Conservation (phyloP, 2,113 vertebrate species). For the Orycteropus afer region DNA sequence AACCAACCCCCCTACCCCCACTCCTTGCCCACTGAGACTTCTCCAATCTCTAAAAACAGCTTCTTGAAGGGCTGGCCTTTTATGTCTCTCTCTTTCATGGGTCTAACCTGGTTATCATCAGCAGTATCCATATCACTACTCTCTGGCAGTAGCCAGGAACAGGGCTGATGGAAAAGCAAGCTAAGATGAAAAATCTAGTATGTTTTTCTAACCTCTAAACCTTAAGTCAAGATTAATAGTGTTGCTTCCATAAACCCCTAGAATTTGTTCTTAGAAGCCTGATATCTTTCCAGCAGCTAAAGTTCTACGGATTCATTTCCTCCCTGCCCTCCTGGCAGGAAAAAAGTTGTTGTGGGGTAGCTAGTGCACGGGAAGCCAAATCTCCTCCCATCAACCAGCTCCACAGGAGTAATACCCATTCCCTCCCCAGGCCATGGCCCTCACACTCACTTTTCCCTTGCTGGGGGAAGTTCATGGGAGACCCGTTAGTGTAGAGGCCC, state of each 20-base stretch:
- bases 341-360: neutral
- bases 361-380: neutral
- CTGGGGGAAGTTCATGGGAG: constrained; percentile 93
- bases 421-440: constrained; percentile 55
- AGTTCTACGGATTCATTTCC: constrained; percentile 8
- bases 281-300: constrained; percentile 35
- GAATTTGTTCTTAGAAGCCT: constrained; percentile 49
- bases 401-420: constrained; percentile 45
- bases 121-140: neutral
- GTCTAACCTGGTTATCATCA: constrained; percentile 28
- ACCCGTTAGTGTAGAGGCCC: constrained; percentile 93
- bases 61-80: neutral
- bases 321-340: neutral
- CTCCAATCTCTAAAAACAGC: constrained; percentile 26
- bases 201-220: constrained; percentile 39
- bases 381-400: constrained; percentile 9
- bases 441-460: constrained; percentile 95
- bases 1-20: neutral
- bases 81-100: neutral
- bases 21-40: neutral
- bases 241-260: constrained; percentile 9
- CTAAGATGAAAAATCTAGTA: constrained; percentile 36
- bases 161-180: constrained; percentile 42
- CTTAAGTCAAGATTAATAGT: constrained; percentile 44
- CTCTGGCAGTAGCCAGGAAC: constrained; percentile 59